A percentile compares a stretch with the other conserved stretches of the same genome.
These are phyloP conservation scores for Gavialis gangeticus DNA, from an alignment of 2,113 vertebrate species.

Conservation along the genomic window DNA sequence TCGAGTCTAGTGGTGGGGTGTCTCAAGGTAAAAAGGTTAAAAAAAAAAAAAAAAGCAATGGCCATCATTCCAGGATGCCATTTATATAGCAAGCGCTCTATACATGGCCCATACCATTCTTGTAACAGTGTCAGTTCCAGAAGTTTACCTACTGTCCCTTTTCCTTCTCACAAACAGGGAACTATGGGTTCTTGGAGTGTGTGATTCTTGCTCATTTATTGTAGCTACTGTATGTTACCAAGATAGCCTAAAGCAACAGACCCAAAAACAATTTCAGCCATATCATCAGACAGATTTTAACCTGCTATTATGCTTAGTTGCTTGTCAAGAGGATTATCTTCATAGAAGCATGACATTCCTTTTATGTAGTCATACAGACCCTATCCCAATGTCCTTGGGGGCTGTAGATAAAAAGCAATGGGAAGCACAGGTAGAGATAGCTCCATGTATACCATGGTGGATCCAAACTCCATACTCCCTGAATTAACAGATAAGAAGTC, in stretches of 20 bases:
- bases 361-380: not conserved
- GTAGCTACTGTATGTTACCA: not conserved
- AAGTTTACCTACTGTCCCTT: not conserved
- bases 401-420: not conserved
- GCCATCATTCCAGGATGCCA: not conserved
- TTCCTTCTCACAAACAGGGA: not conserved
- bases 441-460: not conserved
- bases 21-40: too few relatives aligned
- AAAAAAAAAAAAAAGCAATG: not conserved
- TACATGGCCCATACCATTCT: not conserved
- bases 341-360: not conserved
- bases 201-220: not conserved
- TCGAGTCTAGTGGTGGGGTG: too few relatives aligned
- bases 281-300: not conserved
- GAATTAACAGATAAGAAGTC: not conserved
- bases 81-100: not conserved
- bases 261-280: not conserved
- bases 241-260: not conserved
- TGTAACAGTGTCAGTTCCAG: not conserved
- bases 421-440: not conserved
- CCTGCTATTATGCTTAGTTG: not conserved
- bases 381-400: not conserved
- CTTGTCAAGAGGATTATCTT: not conserved
- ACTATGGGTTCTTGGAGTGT: not conserved
- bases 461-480: not conserved